Evolutionary conservation across 2,113 vertebrate species (phyloP), one percentile per base, ranked within the genome.

Genomic region (Crotalus horridus): DNA sequence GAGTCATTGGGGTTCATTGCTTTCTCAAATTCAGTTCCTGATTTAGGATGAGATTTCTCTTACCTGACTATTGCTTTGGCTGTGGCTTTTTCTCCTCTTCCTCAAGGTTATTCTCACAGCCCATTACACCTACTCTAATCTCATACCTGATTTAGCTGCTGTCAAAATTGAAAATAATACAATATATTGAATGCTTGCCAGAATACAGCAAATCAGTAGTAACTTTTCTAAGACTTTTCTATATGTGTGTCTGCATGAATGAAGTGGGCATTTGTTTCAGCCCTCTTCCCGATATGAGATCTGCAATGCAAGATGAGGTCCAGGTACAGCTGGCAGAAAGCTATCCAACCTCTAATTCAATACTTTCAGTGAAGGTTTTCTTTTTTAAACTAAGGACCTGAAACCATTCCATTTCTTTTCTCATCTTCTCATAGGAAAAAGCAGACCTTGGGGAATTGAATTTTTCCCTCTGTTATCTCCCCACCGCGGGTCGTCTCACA

Each of bases 371-470:
- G 29, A 29, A 54, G 26, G 9, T 46, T 61, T 24, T 89, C 5
- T 58, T 89, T 61, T 90, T 56, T 21, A 54, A 43, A 24, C 0
- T 29, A 33, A 55, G 2, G 48, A 53, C 4, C 24, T 74, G 54
- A 21, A 56, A 85, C 24, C 51, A 24, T 1, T 54, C 26, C 23
- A 11, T 24, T 23, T 17, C 29, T 90, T 53, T 61, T 56, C 0
- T 8, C 7, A 20, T 43, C 55, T 54, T 81, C 85, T 51, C 85
- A 89, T 97, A 99, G 99, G 99, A 99, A 96, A 99, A 99, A 96
- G 98, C 98, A 8, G 99, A 99, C 94, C 97, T 99, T n/a, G 99
- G 99, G 91, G 99, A 99, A 98, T 97, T 99, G 96, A 99, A 99
- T 94, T 99, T 99, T 97, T 99, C 99, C 29, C 97, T 99, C 96